Percentiles rank a stretch among this genome's conserved stretches.
Conservation (phyloP, 2,797 vertebrate genomes). For the Steatocranus sp. region DNA sequence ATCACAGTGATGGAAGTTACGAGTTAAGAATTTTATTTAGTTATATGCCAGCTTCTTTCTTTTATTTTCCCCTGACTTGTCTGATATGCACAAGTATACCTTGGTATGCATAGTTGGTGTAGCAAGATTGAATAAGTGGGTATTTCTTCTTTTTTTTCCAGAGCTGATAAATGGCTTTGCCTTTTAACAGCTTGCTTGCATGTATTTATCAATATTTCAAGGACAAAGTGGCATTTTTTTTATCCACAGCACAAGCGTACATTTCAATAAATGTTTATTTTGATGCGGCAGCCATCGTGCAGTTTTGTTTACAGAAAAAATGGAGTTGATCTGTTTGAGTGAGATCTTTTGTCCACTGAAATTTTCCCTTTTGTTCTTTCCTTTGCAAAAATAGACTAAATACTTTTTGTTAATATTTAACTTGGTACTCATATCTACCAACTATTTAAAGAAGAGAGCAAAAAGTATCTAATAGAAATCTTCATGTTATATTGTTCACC, state of each 20-base stretch:
- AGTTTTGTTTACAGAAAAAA: neutral
- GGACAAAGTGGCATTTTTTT: slow-evolving; percentile 10
- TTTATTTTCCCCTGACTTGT: neutral
- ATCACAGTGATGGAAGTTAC: neutral
- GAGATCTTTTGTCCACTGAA: neutral
- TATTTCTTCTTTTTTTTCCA: neutral
- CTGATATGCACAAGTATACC: neutral
- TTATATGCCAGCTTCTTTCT: neutral
- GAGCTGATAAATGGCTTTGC: neutral
- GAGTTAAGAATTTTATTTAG: neutral
- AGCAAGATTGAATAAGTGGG: neutral
- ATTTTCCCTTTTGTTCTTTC: no score
- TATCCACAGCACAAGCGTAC: slow-evolving; percentile 24
- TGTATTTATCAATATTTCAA: slow-evolving; percentile 4
- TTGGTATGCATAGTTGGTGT: neutral
- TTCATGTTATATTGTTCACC: neutral
- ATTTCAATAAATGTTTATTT: slow-evolving; percentile 42
- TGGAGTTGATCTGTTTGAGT: neutral
- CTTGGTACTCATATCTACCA: no score
- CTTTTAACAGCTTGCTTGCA: neutral
- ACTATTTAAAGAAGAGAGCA: no score
- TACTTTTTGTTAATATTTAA: no score
- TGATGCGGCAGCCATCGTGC: neutral
- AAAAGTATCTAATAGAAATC: neutral
- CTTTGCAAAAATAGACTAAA: no score